These are phyloP conservation scores for Brevimyrus niger DNA, from an alignment of 2,113 vertebrate genomes.

Conservation along the genomic window DNA sequence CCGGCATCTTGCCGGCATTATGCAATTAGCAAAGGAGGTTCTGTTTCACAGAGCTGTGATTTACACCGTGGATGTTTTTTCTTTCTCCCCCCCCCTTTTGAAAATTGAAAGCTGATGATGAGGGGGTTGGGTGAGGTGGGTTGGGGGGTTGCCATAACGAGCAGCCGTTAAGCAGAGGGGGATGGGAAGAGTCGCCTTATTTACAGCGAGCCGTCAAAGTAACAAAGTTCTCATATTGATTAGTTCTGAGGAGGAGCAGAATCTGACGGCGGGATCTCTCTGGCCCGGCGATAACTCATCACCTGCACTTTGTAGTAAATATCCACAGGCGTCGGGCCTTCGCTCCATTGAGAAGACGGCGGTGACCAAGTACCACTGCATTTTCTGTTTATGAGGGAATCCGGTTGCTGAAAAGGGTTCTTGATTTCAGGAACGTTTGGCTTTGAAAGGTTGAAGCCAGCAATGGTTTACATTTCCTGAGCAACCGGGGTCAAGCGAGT, in stretches of 20 bases:
- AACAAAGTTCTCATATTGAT: constrained; percentile 1
- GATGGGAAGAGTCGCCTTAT: neutral
- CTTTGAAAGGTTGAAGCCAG: neutral
- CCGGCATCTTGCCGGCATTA: neutral
- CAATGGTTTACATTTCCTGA: neutral
- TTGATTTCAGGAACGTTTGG: neutral
- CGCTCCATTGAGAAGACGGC: neutral
- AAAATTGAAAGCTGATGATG: constrained; percentile 15
- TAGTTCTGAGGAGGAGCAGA: neutral
- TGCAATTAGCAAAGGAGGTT: neutral
- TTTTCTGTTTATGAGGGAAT: neutral
- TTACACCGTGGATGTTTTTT: neutral
- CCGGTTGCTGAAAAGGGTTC: neutral
- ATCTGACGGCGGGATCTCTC: neutral
- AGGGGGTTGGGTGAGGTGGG: neutral
- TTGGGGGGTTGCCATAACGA: neutral
- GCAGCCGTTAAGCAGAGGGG: neutral
- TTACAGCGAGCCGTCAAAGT: neutral
- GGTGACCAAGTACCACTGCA: neutral
- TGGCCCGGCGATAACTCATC: neutral
- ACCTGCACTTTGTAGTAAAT: neutral
- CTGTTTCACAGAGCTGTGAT: constrained; percentile 3
- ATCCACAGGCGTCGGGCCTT: neutral
- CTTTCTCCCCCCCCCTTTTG: neutral
- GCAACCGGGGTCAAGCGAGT: neutral